Percentiles rank a stretch among this genome's conserved stretches.
phyloP scores from a whole-genome alignment of 2,888 invertebrate species.

The Acanthosepion lycidas region DNA sequence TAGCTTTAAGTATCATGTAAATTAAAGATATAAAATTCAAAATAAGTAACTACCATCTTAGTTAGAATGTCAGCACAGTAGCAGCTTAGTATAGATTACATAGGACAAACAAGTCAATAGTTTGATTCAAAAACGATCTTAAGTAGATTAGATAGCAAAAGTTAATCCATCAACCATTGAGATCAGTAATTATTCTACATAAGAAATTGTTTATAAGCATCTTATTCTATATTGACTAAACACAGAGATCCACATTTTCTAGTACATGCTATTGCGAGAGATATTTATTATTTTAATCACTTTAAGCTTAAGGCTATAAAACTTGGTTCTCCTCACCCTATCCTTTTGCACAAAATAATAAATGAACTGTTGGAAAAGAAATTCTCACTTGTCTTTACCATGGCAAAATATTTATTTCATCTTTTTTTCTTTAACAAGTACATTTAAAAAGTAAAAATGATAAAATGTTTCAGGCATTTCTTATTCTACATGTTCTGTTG shows the following conservation, averaged over 20 bases:
- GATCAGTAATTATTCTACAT: neutral
- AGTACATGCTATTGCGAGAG: neutral
- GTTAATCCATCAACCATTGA: neutral
- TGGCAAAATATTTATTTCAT: no score
- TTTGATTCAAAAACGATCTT: neutral
- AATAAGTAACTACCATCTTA: no score
- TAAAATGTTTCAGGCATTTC: no score
- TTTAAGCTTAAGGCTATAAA: neutral
- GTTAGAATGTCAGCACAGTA: no score
- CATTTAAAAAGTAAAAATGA: no score
- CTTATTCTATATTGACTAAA: neutral
- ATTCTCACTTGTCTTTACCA: no score
- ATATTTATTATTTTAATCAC: neutral
- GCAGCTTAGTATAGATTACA: neutral
- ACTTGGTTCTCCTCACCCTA: neutral
- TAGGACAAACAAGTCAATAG: neutral
- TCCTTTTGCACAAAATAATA: neutral
- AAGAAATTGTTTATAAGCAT: slow-evolving; percentile 20
- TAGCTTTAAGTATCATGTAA: no score
- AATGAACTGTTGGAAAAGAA: no score
- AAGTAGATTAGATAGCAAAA: neutral
- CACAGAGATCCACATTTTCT: neutral
- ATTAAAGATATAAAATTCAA: no score
- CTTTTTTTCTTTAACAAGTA: no score
- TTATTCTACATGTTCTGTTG: no score